phyloP scores from a whole-genome alignment of 2,113 vertebrate species.

The Syngnathoides biaculeatus region DNA sequence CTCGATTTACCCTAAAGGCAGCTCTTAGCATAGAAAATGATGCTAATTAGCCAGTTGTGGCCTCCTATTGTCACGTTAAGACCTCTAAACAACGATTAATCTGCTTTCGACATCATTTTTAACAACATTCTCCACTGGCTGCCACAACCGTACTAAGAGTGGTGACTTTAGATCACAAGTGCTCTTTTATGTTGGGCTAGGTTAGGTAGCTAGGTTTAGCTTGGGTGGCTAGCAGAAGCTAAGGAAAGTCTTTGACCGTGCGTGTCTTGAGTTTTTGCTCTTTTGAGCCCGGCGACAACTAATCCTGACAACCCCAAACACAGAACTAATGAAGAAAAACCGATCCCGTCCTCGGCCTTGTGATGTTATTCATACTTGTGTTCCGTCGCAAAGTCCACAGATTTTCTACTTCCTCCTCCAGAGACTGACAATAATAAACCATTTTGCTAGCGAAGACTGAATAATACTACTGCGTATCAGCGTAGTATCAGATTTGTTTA shows the following conservation, averaged over 20 bases:
- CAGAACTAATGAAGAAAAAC: no score
- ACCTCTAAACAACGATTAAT: neutral
- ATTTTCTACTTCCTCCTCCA: no score
- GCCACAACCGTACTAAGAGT: neutral
- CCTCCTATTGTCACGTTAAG: neutral
- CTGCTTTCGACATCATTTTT: neutral
- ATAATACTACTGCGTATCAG: neutral
- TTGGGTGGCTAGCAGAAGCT: neutral
- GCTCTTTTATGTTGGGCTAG: neutral
- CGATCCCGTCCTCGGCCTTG: no score
- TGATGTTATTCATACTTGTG: no score
- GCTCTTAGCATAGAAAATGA: neutral
- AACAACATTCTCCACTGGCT: neutral
- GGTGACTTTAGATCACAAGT: neutral
- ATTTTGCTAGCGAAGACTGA: neutral
- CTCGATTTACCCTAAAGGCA: neutral
- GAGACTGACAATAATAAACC: no score
- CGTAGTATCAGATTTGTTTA: neutral
- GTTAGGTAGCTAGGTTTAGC: neutral
- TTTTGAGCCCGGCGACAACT: no score
- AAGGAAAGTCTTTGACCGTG: no score
- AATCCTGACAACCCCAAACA: no score
- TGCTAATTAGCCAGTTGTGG: neutral
- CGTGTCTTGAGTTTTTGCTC: no score
- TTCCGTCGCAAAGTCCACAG: no score